These are phyloP conservation scores for Rotaria socialis DNA, from an alignment of 2,888 invertebrate genomes.

Conservation along the genomic window DNA sequence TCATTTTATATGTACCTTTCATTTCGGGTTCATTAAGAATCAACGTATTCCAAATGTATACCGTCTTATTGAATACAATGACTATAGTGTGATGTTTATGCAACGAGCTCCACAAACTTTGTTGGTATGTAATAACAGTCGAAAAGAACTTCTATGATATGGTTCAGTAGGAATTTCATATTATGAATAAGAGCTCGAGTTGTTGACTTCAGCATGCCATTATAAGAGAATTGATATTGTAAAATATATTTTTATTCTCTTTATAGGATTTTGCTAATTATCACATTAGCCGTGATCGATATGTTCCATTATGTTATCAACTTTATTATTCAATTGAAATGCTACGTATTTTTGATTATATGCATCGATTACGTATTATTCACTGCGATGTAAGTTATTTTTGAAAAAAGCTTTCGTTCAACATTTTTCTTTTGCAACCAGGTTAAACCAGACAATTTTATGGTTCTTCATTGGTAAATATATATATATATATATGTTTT, in stretches of 20 bases:
- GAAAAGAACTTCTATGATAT: too few relatives aligned
- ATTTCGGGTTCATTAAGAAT: neutral
- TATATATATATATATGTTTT: neutral
- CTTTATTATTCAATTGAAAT: slow-evolving; percentile 31
- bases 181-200: too few relatives aligned
- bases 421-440: neutral
- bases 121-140: neutral
- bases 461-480: slow-evolving; percentile 31
- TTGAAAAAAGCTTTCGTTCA: neutral
- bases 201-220: too few relatives aligned
- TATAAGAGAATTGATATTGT: too few relatives aligned
- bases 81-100: slow-evolving; percentile 35
- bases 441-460: slow-evolving; percentile 30
- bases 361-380: slow-evolving; percentile 15
- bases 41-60: slow-evolving; percentile 25
- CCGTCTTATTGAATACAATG: slow-evolving; percentile 14
- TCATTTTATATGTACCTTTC: neutral
- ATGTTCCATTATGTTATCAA: slow-evolving; percentile 31
- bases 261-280: slow-evolving; percentile 35
- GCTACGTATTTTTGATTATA: slow-evolving; percentile 1
- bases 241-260: neutral
- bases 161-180: too few relatives aligned
- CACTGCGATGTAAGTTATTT: neutral
- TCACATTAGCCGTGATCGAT: slow-evolving; percentile 33
- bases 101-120: slow-evolving; percentile 32